These are phyloP conservation scores for Chrysolina oricalcia DNA, from an alignment of 2,888 invertebrate genomes.

Conservation along the genomic window DNA sequence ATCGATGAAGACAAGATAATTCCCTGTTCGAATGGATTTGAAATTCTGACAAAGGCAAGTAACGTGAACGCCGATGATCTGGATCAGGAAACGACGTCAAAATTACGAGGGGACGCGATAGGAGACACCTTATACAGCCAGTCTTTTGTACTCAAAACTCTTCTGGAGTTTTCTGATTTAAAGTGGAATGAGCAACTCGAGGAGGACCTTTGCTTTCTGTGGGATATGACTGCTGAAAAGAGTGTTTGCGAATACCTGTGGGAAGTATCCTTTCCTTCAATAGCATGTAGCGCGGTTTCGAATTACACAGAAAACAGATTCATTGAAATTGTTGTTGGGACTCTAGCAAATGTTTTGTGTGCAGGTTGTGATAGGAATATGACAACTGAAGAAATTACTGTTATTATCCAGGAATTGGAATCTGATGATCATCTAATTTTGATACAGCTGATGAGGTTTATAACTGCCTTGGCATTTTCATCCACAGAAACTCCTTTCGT, in stretches of 20 bases:
- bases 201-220: slow-evolving; percentile 83
- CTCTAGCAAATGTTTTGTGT: slow-evolving; percentile 87
- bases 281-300: slow-evolving; percentile 76
- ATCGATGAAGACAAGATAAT: too few species aligned
- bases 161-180: slow-evolving; percentile 78
- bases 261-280: slow-evolving; percentile 79
- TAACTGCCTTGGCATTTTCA: slow-evolving; percentile 72
- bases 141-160: slow-evolving; percentile 80
- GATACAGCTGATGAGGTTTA: slow-evolving; percentile 82
- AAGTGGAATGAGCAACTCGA: slow-evolving; percentile 79
- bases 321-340: slow-evolving; percentile 87
- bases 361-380: slow-evolving; percentile 76
- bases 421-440: slow-evolving; percentile 83
- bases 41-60: slow-evolving; percentile 26
- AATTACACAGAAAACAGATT: slow-evolving; percentile 76
- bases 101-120: slow-evolving; percentile 83
- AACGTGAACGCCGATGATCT: slow-evolving; percentile 61
- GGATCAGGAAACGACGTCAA: slow-evolving; percentile 69
- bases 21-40: background rate
- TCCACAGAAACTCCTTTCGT: slow-evolving; percentile 72
- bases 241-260: slow-evolving; percentile 83
- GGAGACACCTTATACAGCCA: slow-evolving; percentile 88
- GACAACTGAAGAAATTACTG: slow-evolving; percentile 74
- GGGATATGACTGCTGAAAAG: slow-evolving; percentile 89
- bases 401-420: slow-evolving; percentile 75